Percentiles rank a stretch among this genome's conserved stretches.
Conservation (phyloP, 2,797 vertebrate genomes). For the Mareca penelope region DNA sequence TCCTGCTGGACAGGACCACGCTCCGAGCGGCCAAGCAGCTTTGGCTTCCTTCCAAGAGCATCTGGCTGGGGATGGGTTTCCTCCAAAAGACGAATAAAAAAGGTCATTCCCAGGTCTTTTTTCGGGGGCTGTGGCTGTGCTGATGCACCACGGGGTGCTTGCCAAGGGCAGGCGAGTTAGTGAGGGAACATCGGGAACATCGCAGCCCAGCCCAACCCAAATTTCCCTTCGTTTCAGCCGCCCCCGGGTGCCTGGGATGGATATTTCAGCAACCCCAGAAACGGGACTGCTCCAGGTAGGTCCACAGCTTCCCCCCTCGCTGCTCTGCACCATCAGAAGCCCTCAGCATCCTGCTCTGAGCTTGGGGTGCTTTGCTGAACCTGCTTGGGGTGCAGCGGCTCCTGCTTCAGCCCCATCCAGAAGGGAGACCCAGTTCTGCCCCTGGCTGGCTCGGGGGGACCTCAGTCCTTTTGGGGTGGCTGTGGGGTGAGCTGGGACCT, state of each 20-base stretch:
- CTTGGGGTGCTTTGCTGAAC: background rate
- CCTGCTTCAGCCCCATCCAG: background rate
- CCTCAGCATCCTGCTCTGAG: background rate
- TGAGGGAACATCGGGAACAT: background rate
- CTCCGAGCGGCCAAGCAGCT: background rate
- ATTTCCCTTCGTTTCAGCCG: background rate
- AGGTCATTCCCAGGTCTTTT: background rate
- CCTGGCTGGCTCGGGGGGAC: background rate
- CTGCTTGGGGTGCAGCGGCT: fast-evolving
- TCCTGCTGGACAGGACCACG: fast-evolving
- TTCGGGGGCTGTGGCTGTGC: background rate
- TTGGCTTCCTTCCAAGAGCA: fast-evolving
- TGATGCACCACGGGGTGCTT: background rate
- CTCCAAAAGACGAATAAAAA: background rate
- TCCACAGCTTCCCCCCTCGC: background rate
- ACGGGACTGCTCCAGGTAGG: background rate
- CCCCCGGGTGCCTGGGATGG: background rate
- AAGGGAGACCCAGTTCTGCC: background rate
- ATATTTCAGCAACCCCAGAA: background rate
- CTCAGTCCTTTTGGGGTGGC: background rate
- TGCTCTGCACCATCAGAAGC: background rate
- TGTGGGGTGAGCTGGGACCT: background rate
- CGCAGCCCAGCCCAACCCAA: background rate
- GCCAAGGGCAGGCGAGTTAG: fast-evolving
- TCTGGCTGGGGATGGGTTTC: background rate